Percentiles rank a stretch among this genome's conserved stretches.
Evolutionary conservation across 1,140 invertebrate species (phyloP).

Genomic region (Halesus radiatus): DNA sequence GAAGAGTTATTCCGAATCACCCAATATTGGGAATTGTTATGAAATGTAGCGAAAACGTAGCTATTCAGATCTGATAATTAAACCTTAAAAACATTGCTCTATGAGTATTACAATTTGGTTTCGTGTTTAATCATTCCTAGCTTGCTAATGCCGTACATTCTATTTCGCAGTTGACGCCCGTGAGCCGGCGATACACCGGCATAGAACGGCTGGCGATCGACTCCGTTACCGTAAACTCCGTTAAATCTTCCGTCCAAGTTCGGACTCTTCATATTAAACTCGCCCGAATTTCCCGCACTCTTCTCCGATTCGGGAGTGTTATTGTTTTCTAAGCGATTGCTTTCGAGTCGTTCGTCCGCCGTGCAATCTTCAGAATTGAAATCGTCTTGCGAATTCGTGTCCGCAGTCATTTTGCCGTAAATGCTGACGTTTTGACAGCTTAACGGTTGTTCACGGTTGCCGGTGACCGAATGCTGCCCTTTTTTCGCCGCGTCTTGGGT

Average conservation of each 20-base stretch:
- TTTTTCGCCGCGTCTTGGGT: not conserved
- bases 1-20: too few relatives aligned
- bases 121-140: conserved; percentile 56
- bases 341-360: not conserved
- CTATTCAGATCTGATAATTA: too few relatives aligned
- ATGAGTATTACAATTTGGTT: conserved; percentile 57
- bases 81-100: too few relatives aligned
- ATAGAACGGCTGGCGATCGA: conserved; percentile 50
- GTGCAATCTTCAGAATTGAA: conserved; percentile 25
- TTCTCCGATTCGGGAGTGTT: not conserved
- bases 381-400: conserved; percentile 1
- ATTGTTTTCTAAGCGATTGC: not conserved
- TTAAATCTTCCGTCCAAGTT: conserved; percentile 19
- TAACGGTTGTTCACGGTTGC: conserved; percentile 29
- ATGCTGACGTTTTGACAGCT: conserved; percentile 52
- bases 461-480: not conserved
- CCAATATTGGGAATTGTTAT: too few relatives aligned
- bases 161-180: conserved; percentile 53
- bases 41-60: too few relatives aligned
- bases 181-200: conserved; percentile 54
- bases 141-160: conserved; percentile 54
- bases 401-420: conserved; percentile 43
- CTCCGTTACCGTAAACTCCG: conserved; percentile 32
- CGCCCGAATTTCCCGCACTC: not conserved
- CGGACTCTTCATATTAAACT: not conserved